phyloP scores from a whole-genome alignment of 1,140 invertebrate genomes.

The Anoplolepis gracilipes region DNA sequence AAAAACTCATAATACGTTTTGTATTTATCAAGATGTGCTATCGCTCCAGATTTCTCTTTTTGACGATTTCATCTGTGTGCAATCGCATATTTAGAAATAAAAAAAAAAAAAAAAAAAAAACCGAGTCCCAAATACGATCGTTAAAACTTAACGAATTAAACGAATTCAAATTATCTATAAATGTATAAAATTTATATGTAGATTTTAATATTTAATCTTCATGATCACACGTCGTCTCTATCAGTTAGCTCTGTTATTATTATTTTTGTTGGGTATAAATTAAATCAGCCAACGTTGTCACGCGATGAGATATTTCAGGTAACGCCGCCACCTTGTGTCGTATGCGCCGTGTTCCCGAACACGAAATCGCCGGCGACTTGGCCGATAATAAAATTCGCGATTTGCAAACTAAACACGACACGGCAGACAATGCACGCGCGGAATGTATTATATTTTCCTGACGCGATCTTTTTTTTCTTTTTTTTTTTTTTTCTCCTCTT shows the following conservation, averaged over 20 bases:
- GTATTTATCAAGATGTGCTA: background rate
- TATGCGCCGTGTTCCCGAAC: background rate
- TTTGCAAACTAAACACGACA: slow-evolving; percentile 49
- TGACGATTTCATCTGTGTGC: background rate
- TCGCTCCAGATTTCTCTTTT: background rate
- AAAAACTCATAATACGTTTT: no score
- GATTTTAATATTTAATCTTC: slow-evolving; percentile 38
- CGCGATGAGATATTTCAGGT: slow-evolving; percentile 39
- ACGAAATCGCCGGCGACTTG: background rate
- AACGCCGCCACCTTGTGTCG: slow-evolving; percentile 7
- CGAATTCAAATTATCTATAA: background rate
- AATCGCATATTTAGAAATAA: background rate
- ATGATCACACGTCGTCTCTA: background rate
- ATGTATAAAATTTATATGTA: background rate
- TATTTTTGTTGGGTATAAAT: slow-evolving; percentile 14
- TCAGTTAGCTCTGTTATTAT: slow-evolving; percentile 19
- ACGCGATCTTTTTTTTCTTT: background rate
- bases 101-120: no score
- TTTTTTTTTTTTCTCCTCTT: background rate
- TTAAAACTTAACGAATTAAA: background rate
- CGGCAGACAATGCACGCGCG: slow-evolving; percentile 47
- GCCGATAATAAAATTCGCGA: slow-evolving; percentile 54
- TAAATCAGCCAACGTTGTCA: slow-evolving; percentile 29
- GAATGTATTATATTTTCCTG: slow-evolving; percentile 39
- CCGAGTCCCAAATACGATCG: background rate